phyloP scores from a whole-genome alignment of 2,888 invertebrate species.

The Lypha dubia region DNA sequence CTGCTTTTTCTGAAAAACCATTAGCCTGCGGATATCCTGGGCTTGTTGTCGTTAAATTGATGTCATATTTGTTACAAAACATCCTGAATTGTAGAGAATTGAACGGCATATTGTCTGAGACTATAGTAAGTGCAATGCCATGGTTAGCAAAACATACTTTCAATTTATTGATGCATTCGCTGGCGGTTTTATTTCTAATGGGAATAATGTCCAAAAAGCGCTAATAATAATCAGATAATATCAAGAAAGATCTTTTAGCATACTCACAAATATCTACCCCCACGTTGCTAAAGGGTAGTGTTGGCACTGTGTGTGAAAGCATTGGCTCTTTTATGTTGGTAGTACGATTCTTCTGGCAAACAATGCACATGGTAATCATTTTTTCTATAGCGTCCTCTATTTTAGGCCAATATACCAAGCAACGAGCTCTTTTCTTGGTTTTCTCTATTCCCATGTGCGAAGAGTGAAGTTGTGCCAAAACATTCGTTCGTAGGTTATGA shows the following conservation, averaged over 20 bases:
- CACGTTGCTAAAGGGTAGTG: neutral
- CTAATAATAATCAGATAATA: conserved; percentile 62
- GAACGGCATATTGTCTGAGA: conserved; percentile 66
- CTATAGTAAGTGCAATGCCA: conserved; percentile 66
- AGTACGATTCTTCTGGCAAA: conserved; percentile 63
- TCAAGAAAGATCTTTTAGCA: conserved; percentile 50
- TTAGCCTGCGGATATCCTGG: conserved; percentile 66
- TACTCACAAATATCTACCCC: conserved; percentile 62
- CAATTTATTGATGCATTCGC: conserved; percentile 62
- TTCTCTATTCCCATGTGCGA: conserved; percentile 74
- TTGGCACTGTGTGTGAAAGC: conserved; percentile 54
- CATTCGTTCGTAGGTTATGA: neutral
- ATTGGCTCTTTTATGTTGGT: conserved; percentile 66
- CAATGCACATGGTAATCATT: conserved; percentile 54
- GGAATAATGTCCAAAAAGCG: conserved; percentile 70
- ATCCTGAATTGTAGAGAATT: conserved; percentile 54
- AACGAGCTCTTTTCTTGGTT: conserved; percentile 72
- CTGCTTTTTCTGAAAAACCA: conserved; percentile 65
- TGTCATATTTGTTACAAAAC: conserved; percentile 51
- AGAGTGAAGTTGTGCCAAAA: conserved; percentile 70
- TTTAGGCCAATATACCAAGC: conserved; percentile 75
- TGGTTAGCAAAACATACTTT: conserved; percentile 66
- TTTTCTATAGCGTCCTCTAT: conserved; percentile 72
- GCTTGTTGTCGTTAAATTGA: conserved; percentile 64
- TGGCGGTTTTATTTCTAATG: conserved; percentile 67